phyloP scores from a whole-genome alignment of 2,797 vertebrate genomes.

The Knipowitschia caucasica region DNA sequence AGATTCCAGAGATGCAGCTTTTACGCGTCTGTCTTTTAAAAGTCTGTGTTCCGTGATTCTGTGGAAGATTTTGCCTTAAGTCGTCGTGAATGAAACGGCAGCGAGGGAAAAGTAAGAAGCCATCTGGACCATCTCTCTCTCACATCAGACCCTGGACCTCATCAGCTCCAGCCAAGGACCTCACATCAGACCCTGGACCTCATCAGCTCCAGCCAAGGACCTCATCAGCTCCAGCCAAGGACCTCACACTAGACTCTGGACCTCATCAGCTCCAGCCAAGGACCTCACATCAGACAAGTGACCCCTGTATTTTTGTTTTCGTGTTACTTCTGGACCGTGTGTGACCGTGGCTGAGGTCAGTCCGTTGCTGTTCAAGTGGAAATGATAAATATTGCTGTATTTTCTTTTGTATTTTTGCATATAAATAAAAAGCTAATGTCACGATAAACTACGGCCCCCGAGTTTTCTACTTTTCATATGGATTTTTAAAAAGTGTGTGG shows the following conservation, averaged over 20 bases:
- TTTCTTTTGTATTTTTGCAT: conserved; percentile 51
- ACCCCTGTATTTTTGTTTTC: neutral
- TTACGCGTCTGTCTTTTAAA: conserved; percentile 31
- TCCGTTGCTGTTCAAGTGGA: conserved; percentile 52
- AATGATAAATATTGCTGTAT: conserved; percentile 56
- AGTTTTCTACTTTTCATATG: no score
- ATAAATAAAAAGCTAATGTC: conserved; percentile 75
- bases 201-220: conserved; percentile 53
- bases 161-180: conserved; percentile 33
- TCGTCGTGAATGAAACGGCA: no score
- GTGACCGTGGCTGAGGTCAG: conserved; percentile 65
- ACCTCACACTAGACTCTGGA: no score
- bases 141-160: no score
- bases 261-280: conserved; percentile 48
- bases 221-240: conserved; percentile 1
- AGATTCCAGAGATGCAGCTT: conserved; percentile 48
- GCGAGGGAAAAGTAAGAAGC: no score
- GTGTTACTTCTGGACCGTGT: neutral
- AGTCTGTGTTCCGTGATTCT: conserved; percentile 33
- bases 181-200: no score
- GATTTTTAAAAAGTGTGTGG: no score
- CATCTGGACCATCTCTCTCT: no score
- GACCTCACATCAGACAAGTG: conserved; percentile 37
- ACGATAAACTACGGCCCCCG: conserved; percentile 60
- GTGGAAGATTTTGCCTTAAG: conserved; percentile 63